These are phyloP conservation scores for Anorthoa munda DNA, from an alignment of 2,888 invertebrate species.

Conservation along the genomic window DNA sequence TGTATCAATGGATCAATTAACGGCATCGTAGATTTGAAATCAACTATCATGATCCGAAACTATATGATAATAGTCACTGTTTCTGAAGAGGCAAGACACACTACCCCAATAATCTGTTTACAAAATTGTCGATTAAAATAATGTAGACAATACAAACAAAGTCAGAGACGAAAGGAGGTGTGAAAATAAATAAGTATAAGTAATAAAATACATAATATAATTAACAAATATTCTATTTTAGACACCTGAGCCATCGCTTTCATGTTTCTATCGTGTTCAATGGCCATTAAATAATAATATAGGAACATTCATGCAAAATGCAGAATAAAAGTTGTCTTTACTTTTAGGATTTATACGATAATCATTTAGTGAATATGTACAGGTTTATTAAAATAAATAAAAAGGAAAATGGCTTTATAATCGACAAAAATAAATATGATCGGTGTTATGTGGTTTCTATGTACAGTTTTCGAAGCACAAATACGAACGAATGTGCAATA, in stretches of 20 bases:
- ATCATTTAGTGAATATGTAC: slow-evolving; percentile 28
- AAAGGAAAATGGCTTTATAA: slow-evolving; percentile 34
- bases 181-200: slow-evolving; percentile 14
- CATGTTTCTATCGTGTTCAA: slow-evolving; percentile 36
- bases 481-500: no score
- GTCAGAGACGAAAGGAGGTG: background rate
- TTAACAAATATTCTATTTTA: slow-evolving; percentile 10
- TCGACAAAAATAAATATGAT: slow-evolving; percentile 40
- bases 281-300: slow-evolving; percentile 48
- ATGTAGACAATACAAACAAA: slow-evolving; percentile 2
- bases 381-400: slow-evolving; percentile 33
- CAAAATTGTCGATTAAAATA: background rate
- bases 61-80: no score
- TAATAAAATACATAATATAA: slow-evolving; percentile 11
- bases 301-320: slow-evolving; percentile 30
- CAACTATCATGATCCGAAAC: no score
- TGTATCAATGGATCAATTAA: background rate
- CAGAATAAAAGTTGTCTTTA: slow-evolving; percentile 12
- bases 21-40: background rate
- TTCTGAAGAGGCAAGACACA: background rate
- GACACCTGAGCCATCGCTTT: slow-evolving; percentile 25
- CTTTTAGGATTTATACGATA: slow-evolving; percentile 33
- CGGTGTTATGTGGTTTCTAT: background rate
- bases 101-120: background rate
- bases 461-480: no score